These are phyloP conservation scores for Penaeus japonicus DNA, from an alignment of 1,140 invertebrate genomes.

Conservation along the genomic window DNA sequence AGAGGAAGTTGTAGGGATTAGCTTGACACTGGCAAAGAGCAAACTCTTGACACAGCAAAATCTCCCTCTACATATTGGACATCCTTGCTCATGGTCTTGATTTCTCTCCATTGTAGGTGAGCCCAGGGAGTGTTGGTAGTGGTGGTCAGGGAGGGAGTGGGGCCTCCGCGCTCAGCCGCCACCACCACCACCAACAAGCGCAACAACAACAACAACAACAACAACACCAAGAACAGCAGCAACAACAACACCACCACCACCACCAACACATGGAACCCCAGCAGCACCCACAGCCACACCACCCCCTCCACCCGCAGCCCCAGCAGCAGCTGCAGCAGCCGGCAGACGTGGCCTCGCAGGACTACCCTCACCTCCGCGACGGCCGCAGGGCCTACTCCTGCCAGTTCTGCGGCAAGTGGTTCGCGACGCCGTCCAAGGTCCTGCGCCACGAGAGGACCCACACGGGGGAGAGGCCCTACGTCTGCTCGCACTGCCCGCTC, in stretches of 20 bases:
- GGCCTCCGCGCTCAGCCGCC: background rate
- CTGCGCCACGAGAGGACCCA: slow-evolving; percentile 63
- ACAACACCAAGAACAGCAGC: background rate
- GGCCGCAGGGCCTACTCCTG: slow-evolving; percentile 72
- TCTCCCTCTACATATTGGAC: no score
- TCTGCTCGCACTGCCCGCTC: slow-evolving; percentile 68
- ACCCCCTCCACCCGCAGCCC: background rate
- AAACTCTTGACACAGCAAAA: no score
- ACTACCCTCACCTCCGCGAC: slow-evolving; percentile 26
- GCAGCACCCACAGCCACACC: background rate
- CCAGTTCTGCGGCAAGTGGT: slow-evolving; percentile 75
- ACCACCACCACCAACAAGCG: slow-evolving; percentile 13
- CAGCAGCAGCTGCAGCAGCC: slow-evolving; percentile 17
- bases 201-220: background rate
- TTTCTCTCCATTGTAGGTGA: slow-evolving; percentile 54
- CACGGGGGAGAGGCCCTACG: slow-evolving; percentile 71
- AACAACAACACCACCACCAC: background rate
- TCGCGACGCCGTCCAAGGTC: slow-evolving; percentile 57
- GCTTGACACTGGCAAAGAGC: no score
- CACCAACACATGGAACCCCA: no score
- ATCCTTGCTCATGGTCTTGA: slow-evolving; percentile 36
- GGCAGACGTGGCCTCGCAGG: slow-evolving; percentile 1
- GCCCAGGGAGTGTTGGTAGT: slow-evolving; percentile 48
- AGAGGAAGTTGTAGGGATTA: no score
- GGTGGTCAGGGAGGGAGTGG: slow-evolving; percentile 40